Percentiles rank a stretch among this genome's conserved stretches.
phyloP scores from a whole-genome alignment of 2,797 vertebrate genomes.

The Peromyscus aztecus region DNA sequence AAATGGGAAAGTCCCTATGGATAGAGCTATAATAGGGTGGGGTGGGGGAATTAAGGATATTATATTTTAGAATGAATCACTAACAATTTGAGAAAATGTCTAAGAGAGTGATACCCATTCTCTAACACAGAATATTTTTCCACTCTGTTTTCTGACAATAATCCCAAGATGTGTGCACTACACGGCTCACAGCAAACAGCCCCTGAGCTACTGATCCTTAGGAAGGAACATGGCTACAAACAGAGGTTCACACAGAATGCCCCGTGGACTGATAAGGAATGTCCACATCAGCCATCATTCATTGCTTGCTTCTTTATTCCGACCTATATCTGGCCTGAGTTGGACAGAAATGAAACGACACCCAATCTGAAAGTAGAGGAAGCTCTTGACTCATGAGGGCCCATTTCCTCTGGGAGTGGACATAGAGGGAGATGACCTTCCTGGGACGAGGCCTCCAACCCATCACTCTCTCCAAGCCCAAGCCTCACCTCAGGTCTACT shows the following conservation, averaged over 20 bases:
- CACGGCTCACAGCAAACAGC: not conserved
- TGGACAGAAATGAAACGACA: not conserved
- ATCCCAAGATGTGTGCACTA: not conserved
- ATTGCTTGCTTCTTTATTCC: not conserved
- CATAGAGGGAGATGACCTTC: not conserved
- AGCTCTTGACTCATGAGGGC: not conserved
- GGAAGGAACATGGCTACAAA: not conserved
- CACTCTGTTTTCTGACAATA: not conserved
- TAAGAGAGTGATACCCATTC: not conserved
- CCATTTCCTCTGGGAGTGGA: slow-evolving; percentile 18
- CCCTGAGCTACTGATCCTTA: not conserved
- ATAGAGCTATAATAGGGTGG: not conserved
- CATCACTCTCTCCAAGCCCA: not conserved
- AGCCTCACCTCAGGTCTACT: slow-evolving; percentile 62
- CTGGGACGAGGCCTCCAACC: not conserved
- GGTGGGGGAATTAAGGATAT: not conserved
- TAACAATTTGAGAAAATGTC: slow-evolving; percentile 4
- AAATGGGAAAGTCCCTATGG: slow-evolving; percentile 8
- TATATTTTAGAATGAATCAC: not conserved
- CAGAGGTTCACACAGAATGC: not conserved
- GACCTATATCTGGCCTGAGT: not conserved
- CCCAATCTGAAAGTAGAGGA: not conserved
- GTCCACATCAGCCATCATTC: not conserved
- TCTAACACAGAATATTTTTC: not conserved
- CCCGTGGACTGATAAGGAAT: not conserved